These are phyloP conservation scores for Heterotilapia buettikoferi DNA, from an alignment of 2,113 vertebrate genomes.

Conservation along the genomic window DNA sequence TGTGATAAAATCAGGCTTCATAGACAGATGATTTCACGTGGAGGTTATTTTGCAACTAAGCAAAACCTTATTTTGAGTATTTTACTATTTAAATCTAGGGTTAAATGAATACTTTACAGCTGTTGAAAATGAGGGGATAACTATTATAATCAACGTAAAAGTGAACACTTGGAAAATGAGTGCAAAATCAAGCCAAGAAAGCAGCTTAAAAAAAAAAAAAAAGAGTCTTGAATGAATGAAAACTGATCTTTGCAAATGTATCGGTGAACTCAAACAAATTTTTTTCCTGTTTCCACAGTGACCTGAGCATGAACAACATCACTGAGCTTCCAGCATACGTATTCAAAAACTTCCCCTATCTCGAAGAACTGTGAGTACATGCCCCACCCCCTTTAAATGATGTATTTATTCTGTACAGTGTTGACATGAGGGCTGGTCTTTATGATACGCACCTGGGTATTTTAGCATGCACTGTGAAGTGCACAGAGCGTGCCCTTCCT, in stretches of 20 bases:
- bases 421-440: conserved; percentile 38
- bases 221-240: neutral
- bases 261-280: neutral
- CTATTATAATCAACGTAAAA: neutral
- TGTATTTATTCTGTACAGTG: conserved; percentile 37
- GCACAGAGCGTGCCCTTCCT: conserved; percentile 10
- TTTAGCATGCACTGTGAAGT: conserved; percentile 21
- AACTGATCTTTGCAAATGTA: neutral
- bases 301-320: conserved; percentile 99
- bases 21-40: neutral
- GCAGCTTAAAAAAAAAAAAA: neutral
- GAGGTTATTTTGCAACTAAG: neutral
- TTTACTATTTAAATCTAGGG: neutral
- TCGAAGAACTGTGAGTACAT: conserved; percentile 94
- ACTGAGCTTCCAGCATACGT: conserved; percentile 90
- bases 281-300: conserved; percentile 72
- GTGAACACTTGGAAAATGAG: neutral
- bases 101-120: neutral
- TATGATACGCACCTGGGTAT: conserved; percentile 45
- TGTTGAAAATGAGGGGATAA: neutral
- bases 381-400: neutral
- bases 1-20: neutral
- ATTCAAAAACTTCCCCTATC: conserved; percentile 90
- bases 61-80: neutral
- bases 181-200: neutral